Base-by-base conservation (phyloP, 2,888 invertebrate genomes). In the Caenorhabditis sp. region DNA sequence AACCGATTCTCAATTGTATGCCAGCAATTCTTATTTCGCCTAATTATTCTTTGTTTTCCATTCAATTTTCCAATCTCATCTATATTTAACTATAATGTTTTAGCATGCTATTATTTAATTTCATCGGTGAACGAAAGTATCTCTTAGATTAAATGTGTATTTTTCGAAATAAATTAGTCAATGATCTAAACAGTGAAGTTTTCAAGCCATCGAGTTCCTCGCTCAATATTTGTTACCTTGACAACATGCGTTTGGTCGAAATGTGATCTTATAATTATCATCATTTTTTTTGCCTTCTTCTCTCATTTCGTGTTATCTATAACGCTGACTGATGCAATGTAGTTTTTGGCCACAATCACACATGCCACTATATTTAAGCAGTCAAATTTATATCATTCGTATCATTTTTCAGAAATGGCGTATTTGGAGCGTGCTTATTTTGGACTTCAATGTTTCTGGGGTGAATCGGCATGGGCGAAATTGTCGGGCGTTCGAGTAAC, bases 401-500 rank as follows among this genome's bases (percentile, higher is more conserved):
- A 43, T 43, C 17, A 43, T 43, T 10, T 43, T 43, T 43, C 43
- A 43, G 43, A n/a, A 64, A 67, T 76, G 67, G 58, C 73, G 3
- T 68, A 72, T 23, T 67, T 80, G 36, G 67, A 76, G 61, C 65
- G 65, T 50, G 85, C 84, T 4, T 86, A 85, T 64, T 74, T 84
- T 52, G 86, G 87, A 8, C 81, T 87, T 76, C 84, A 85, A 67
- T 87, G 87, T 76, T 87, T 87, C 68, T 87, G 87, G 87, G 85
- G 87, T 20, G 87, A 87, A 63, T 82, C 81, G 1, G 72, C 83
- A 12, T 86, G 84, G 67, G 87, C 87, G 23, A 84, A 86, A 68
- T 57, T 86, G 52, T 73, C 67, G 58, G 82, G 81, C 63, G 93
- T 97, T 23, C 89, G 95, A 61, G 91, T 94, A 68, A 97, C 97